These are phyloP conservation scores for Gallinago paraguaiae DNA, from an alignment of 2,113 vertebrate species.

Conservation along the genomic window DNA sequence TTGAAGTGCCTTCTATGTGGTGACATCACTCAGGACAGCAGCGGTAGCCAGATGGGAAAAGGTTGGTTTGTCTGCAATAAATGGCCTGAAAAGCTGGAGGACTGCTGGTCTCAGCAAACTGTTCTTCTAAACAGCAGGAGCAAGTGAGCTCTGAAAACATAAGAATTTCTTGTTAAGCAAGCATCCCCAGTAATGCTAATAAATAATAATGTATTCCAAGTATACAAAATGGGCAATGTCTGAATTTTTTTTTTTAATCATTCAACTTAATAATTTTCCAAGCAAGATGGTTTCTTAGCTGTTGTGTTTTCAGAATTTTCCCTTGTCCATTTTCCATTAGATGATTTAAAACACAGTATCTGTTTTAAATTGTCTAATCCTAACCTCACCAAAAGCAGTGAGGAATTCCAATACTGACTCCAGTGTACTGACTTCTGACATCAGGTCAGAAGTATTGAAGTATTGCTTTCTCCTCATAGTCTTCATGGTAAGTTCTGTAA, in stretches of 20 bases:
- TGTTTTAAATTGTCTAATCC: background rate
- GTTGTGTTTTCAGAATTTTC: background rate
- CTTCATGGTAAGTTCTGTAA: background rate
- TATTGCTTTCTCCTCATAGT: background rate
- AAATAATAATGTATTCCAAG: background rate
- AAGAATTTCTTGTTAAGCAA: conserved; percentile 23
- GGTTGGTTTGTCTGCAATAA: conserved; percentile 31
- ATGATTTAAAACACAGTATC: background rate
- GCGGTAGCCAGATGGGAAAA: background rate
- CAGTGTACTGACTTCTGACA: background rate
- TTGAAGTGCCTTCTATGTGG: background rate
- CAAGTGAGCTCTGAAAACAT: conserved; percentile 31
- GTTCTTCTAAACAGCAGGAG: conserved; percentile 20
- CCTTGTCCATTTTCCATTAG: background rate
- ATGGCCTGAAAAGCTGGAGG: conserved; percentile 15
- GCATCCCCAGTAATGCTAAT: background rate
- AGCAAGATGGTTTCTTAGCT: background rate
- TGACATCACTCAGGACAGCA: background rate
- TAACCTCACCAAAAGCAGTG: background rate
- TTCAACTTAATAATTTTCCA: background rate
- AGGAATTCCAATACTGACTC: background rate
- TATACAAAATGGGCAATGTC: background rate
- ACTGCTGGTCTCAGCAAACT: conserved; percentile 54
- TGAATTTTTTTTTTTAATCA: background rate
- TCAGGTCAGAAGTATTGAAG: background rate